Evolutionary conservation across 2,888 invertebrate genomes (phyloP).

Genomic region (Acleris cristana): DNA sequence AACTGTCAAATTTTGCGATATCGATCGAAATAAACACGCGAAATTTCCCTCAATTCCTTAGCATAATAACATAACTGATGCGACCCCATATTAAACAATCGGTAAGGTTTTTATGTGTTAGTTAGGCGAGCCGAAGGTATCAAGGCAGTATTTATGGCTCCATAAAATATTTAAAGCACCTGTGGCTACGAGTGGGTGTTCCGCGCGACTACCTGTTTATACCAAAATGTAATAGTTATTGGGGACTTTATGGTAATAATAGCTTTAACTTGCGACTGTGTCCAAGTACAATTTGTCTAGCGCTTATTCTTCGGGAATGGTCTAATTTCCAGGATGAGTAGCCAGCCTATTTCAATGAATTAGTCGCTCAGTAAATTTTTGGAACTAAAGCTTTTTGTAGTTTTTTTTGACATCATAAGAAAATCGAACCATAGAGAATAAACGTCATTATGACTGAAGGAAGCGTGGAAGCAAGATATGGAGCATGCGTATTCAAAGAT

Average conservation of each 20-base stretch:
- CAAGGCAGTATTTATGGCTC: constrained; percentile 18
- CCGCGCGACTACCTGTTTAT: neutral
- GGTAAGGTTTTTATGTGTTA: constrained; percentile 9
- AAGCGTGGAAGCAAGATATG: too few species aligned
- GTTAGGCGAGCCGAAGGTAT: constrained; percentile 12
- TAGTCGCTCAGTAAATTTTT: too few species aligned
- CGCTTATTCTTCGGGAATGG: too few species aligned
- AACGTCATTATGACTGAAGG: too few species aligned
- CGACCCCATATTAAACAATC: constrained; percentile 19
- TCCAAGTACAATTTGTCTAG: too few species aligned
- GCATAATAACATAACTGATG: constrained; percentile 5
- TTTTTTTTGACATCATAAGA: too few species aligned
- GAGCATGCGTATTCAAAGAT: too few species aligned
- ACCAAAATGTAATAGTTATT: constrained; percentile 5
- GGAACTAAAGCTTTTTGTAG: too few species aligned
- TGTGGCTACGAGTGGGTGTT: constrained; percentile 8
- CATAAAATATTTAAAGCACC: constrained; percentile 23
- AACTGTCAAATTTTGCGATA: neutral
- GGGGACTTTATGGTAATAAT: neutral
- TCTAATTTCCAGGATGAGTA: too few species aligned
- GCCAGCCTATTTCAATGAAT: too few species aligned
- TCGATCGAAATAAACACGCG: neutral
- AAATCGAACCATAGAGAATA: too few species aligned
- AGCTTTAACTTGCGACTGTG: neutral
- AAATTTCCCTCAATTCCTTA: neutral